Percentiles rank a stretch among this genome's conserved stretches.
Evolutionary conservation across 53 echinoderm and acorn worm genomes (phyloP).

Genomic region (Henricia sp.): DNA sequence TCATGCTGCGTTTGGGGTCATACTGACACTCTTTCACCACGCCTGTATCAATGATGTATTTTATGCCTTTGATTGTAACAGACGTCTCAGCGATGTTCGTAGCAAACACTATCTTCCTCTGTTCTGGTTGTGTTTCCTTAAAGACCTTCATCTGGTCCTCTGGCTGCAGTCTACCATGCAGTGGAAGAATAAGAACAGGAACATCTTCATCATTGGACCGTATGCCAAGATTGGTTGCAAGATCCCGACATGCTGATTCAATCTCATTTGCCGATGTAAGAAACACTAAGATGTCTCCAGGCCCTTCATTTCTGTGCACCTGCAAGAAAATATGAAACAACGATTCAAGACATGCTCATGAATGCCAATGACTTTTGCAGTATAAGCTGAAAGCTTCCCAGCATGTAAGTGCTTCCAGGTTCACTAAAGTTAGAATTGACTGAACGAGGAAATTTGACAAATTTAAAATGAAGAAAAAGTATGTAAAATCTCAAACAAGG

Average conservation of each 20-base stretch:
- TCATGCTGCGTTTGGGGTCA: slow-evolving; percentile 69
- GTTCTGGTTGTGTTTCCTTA: slow-evolving; percentile 26
- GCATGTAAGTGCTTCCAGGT: no score
- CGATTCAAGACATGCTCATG: background rate
- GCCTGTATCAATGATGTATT: slow-evolving; percentile 66
- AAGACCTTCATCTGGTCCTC: slow-evolving; percentile 73
- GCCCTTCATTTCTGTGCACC: slow-evolving; percentile 29
- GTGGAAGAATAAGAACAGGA: slow-evolving; percentile 53
- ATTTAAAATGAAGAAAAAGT: background rate
- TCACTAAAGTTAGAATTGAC: no score
- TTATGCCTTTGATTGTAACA: slow-evolving; percentile 65
- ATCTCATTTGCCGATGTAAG: slow-evolving; percentile 69
- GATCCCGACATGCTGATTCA: slow-evolving; percentile 59
- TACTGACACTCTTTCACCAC: slow-evolving; percentile 70
- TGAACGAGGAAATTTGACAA: no score
- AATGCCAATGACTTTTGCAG: no score
- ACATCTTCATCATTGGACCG: background rate
- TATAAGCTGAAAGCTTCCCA: no score
- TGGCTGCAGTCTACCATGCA: slow-evolving; percentile 67
- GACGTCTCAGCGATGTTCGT: slow-evolving; percentile 73
- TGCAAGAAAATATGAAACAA: background rate
- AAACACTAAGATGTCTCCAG: slow-evolving; percentile 67
- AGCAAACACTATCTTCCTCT: slow-evolving; percentile 70
- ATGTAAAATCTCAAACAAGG: no score
- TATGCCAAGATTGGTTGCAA: slow-evolving; percentile 17